Evolutionary conservation across 2,113 vertebrate genomes (phyloP), one percentile per base, ranked within the genome.

Genomic region (Grus americana): DNA sequence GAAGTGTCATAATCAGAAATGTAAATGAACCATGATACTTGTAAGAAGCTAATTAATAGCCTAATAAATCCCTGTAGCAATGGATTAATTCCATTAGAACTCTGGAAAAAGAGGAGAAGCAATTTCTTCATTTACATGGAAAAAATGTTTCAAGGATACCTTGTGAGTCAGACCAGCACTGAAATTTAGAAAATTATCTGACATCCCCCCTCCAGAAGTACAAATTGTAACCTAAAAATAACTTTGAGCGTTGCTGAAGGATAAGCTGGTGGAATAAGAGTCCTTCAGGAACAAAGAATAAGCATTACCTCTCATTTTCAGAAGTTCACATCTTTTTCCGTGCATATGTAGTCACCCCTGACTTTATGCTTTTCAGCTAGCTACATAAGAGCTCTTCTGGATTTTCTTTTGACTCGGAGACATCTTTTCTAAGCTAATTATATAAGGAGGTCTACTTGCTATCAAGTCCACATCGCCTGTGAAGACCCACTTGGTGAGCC

Each of bases 21-120:
- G 66, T 84, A 96, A 97, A 92, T 88, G 47, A 95, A 63, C 58
- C 6, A 20, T 7, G 7, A 66, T 50, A 95, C 86, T 91, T 73
- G 38, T 78, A 97, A 97, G 66, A 47, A 93, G 67, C 34, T 95
- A 92, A 97, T 96, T 95, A 96, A 91, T 5, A 18, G 52, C 58
- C 67, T 94, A 90, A 72, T 86, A 90, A 93, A 91, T 82, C 79
- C 68, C 66, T 72, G 14, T 83, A 92, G 86, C 66, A 85, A 89
- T 70, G 52, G 85, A 92, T 87, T 97, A 72, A 86, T 95, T 96
- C 40, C 63, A 91, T 95, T 86, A 92, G 59, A 89, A 78, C 46
- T 66, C 73, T 55, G 29, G 55, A 93, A 92, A 94, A 78, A 38
- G 16, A 75, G 32, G 15, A 75, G 32, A 49, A 93, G 7, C 40